phyloP scores from a whole-genome alignment of 2,888 invertebrate species.

The Exocentrus adspersus region DNA sequence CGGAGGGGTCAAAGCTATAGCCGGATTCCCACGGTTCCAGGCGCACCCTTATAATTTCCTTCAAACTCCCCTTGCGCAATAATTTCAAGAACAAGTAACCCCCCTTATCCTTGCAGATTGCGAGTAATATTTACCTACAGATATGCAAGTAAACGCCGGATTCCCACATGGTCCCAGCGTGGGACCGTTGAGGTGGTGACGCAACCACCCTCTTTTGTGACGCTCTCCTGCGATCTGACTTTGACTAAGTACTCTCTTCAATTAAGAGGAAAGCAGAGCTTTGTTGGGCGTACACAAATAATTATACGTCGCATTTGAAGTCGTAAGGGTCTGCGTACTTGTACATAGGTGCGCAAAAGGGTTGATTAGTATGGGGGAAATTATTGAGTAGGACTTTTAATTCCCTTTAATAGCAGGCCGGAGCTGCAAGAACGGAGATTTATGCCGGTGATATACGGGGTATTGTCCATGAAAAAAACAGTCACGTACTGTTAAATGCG shows the following conservation, averaged over 20 bases:
- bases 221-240: constrained; percentile 39
- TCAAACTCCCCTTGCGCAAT: constrained; percentile 40
- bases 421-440: neutral
- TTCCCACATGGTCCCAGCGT: constrained; percentile 51
- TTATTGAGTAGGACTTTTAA: neutral
- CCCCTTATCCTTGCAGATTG: constrained; percentile 43
- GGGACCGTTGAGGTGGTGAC: constrained; percentile 51
- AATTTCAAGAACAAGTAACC: constrained; percentile 47
- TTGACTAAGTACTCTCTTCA: constrained; percentile 46
- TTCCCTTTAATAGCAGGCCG: neutral
- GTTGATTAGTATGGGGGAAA: constrained; percentile 10
- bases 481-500: no score
- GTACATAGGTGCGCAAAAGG: constrained; percentile 13
- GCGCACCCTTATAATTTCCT: constrained; percentile 29
- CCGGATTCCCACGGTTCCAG: constrained; percentile 22
- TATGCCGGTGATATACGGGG: neutral
- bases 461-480: neutral
- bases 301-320: constrained; percentile 19
- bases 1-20: constrained; percentile 29
- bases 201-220: constrained; percentile 39
- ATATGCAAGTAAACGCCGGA: constrained; percentile 42
- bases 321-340: neutral
- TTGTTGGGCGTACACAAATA: constrained; percentile 23
- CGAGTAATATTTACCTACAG: constrained; percentile 47
- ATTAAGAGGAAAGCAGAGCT: constrained; percentile 36